Base-by-base conservation (phyloP, 2,797 vertebrate species). In the Crocodylus rhombifer region DNA sequence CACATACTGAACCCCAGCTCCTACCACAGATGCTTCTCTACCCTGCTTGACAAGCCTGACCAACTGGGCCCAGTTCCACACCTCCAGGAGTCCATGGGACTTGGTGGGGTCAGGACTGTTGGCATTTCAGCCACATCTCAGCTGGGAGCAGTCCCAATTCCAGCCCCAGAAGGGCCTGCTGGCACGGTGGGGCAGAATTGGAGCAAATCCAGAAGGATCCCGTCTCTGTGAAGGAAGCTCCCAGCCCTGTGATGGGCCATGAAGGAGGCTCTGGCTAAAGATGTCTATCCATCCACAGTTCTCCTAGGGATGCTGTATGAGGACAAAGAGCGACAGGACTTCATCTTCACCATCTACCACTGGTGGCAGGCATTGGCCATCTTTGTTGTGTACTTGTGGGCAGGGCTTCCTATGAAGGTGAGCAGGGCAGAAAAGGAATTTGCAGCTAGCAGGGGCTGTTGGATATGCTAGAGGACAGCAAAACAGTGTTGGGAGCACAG, bases 291-390 rank as follows among this genome's bases (percentile, higher is more conserved):
- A 23, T 17, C 5, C 2, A 0, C 97, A 99, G 99, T 95, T 17
- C 95, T 99, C 76, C 97, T 99, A 28, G 99, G 99, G 2, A 98
- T 99, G 96, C 96, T 99, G 69, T 99, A 99, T 3, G 99, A 99
- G 94, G 99, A 99, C 87, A 99, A 99, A 77, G 99, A 99, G n/a
- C 98, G 99, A 2, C 98, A 99, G 86, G 99, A 99, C 96, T 99
- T 99, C 83, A 97, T 99, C 89, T 99, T 98, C 96, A 99, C 99
- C 94, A 99, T 99, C 97, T 99, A 99, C 90, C 99, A 99, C 98
- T 99, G 99, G 99, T 99, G 98, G 97, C 99, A 99, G 96, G 99
- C 99, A 5, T 93, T 99, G 80, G 99, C 99, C 75, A 99, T 99
- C 97, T 99, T 99, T 74, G 94, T 97, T 0, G 98, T 99, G 60